Evolutionary conservation across 2,797 vertebrate genomes (phyloP), one percentile per base, ranked within the genome.

Genomic region (Fringilla coelebs): DNA sequence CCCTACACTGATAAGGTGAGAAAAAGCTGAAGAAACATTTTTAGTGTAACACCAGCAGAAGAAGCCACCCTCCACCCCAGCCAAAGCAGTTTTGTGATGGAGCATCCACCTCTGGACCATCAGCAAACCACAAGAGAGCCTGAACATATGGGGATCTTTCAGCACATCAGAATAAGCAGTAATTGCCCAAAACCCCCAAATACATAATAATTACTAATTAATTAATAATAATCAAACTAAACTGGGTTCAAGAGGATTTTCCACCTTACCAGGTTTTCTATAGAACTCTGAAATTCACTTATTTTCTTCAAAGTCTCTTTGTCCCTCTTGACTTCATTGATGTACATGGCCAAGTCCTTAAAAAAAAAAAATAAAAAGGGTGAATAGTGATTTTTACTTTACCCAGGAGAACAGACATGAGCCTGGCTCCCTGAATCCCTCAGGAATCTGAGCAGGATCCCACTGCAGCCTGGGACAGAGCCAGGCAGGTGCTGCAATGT

Each of bases 301-400:
- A 99, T 99, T 95, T 99, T 99, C 98, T 99, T 99, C 94, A 99
- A 96, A 3, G 99, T 99, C 97, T 99, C 99, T 28, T 99, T 99
- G 98, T 99, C 99, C 87, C 99, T 98, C 92, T 99, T 99, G 24
- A 99, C 99, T 89, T 99, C 99, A 0, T 99, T 99, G 96, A 99
- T 99, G 96, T 99, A 99, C 99, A 99, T 99, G n/a, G 99, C 99
- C 98, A 99, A 96, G 97, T 99, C 99, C 99, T 99, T 80, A 93
- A 85, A 25, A 66, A 93, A 83, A 31, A 63, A 93, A 85, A 25
- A 66, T 92, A 83, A 31, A 63, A 96, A 9, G 9, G 89, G 43
- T 3, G 17, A 29, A 51, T 1, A 26, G 0, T 15, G 16, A 12
- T 36, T 60, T 81, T 81, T 28, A 13, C 28, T 74, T 55, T 49